phyloP scores from a whole-genome alignment of 2,797 vertebrate species.

The Peromyscus eremicus region DNA sequence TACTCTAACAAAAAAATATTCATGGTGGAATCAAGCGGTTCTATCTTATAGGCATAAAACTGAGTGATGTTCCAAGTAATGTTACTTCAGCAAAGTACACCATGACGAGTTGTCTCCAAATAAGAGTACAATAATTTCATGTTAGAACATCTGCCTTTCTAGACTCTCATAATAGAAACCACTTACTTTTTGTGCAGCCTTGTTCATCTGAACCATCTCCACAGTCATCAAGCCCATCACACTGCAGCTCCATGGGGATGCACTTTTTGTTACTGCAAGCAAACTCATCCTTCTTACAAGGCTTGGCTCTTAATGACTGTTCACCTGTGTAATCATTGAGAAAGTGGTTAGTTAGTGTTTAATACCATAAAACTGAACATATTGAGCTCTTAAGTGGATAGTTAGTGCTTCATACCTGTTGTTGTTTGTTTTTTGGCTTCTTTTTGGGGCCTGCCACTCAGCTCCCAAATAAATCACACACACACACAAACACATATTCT shows the following conservation, averaged over 20 bases:
- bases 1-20: neutral
- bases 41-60: neutral
- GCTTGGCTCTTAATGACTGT: slow-evolving; percentile 90
- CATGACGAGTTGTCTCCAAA: neutral
- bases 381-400: too few relatives aligned
- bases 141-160: neutral
- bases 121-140: neutral
- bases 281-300: slow-evolving; percentile 97
- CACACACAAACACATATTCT: too few relatives aligned
- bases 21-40: neutral
- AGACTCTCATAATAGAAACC: neutral
- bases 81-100: neutral
- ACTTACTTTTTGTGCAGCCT: slow-evolving; percentile 96
- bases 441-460: too few relatives aligned
- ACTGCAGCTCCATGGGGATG: slow-evolving; percentile 94
- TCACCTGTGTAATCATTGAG: slow-evolving; percentile 88
- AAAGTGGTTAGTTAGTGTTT: slow-evolving; percentile 57
- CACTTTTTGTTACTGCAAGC: slow-evolving; percentile 94
- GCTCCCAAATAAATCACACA: too few relatives aligned
- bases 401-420: too few relatives aligned
- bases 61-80: neutral
- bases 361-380: neutral
- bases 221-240: slow-evolving; percentile 97
- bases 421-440: too few relatives aligned
- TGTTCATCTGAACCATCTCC: slow-evolving; percentile 97